These are phyloP conservation scores for Daboia siamensis DNA, from an alignment of 2,113 vertebrate species.

Conservation along the genomic window DNA sequence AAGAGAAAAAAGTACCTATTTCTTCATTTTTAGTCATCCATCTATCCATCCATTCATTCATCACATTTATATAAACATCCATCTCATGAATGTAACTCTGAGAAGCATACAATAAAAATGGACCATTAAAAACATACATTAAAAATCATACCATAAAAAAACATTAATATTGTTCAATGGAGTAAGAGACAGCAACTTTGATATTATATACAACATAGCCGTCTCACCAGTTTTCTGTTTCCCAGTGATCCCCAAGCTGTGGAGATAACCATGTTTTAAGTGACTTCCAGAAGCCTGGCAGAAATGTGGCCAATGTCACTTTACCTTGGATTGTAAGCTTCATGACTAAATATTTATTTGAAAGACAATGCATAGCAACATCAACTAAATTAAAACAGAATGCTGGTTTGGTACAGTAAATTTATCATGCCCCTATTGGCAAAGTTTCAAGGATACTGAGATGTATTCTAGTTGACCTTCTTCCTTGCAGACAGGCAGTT, in stretches of 20 bases:
- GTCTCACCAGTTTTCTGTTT: neutral
- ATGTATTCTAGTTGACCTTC: neutral
- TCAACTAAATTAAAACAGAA: conserved; percentile 4
- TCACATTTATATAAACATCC: neutral
- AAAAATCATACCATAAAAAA: neutral
- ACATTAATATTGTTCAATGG: neutral
- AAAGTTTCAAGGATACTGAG: neutral
- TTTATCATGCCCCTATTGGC: neutral
- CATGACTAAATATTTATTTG: conserved; percentile 43
- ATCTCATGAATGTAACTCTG: neutral
- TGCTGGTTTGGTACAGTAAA: conserved; percentile 3
- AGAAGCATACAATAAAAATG: neutral
- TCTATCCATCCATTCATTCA: neutral
- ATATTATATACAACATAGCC: neutral
- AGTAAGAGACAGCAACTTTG: neutral
- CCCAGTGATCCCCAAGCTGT: neutral
- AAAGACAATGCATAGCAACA: conserved; percentile 35
- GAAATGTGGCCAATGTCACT: neutral
- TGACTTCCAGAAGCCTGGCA: neutral
- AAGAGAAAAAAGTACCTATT: neutral
- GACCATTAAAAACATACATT: neutral
- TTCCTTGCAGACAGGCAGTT: no score
- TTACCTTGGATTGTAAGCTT: conserved; percentile 26
- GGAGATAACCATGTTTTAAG: neutral
- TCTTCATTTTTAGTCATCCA: neutral